Evolutionary conservation across 2,797 vertebrate genomes (phyloP), one percentile per base, ranked within the genome.

Genomic region (Xenentodon cancila): DNA sequence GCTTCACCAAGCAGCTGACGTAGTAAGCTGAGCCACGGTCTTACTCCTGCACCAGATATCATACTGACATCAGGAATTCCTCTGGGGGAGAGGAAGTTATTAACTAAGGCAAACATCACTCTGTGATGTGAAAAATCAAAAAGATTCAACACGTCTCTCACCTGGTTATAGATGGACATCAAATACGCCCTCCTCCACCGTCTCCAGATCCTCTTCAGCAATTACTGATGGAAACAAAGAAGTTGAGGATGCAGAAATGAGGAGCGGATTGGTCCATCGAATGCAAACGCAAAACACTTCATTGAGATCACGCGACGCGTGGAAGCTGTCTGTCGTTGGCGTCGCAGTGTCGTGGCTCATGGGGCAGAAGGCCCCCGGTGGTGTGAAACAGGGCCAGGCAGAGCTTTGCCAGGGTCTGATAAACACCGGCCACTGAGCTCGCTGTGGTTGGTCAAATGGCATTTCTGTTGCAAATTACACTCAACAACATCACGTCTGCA

Each of bases 111-210:
- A 48, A 25, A 67, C 59, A 50, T 45, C 1, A 37, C 47, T 43
- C 11, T 49, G 37, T 1, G n/a, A 9, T 1, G 7, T 0, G 2
- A 8, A 49, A 21, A 7, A 48, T 18, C 8, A 37, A 9, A 0
- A 25, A 43, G 11, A 64, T 13, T 15, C 5, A 50, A 3, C 3
- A 1, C 21, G 3, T 53, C 48, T 69, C 84, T 85, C 80, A 94
- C 93, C 91, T 85, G 79, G 89, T 91, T 92, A 94, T 87, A 94
- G 88, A 57, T 94, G 93, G 44, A 92, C 89, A 54, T 94, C 93
- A 62, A 93, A 93, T 54, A 93, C 89, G 19, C 90, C 93, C 53
- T 94, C 92, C 57, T 92, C 91, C 70, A 91, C 80, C 0, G 80
- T 12, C 70, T 94, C 92, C 3, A 89, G 45, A 12, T 94, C 92